Percentiles rank a stretch among this genome's conserved stretches.
Conservation (phyloP, 2,888 invertebrate genomes). For the Xestoiulus laeticollis region DNA sequence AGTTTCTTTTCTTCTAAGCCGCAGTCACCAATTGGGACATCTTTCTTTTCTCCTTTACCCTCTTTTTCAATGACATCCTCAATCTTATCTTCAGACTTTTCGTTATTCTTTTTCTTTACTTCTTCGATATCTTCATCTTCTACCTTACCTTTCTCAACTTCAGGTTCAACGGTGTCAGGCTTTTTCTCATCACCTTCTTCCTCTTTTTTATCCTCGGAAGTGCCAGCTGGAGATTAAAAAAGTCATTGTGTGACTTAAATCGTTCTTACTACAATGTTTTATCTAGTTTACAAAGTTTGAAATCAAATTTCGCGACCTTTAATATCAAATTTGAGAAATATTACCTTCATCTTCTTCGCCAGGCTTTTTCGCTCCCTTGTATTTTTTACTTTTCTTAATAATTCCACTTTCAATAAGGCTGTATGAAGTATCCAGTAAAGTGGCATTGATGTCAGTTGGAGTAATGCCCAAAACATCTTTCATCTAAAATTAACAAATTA, state of each 20-base stretch:
- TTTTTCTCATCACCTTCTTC: constrained; percentile 45
- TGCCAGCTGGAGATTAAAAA: constrained; percentile 14
- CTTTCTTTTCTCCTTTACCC: constrained; percentile 36
- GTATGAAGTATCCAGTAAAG: constrained; percentile 68
- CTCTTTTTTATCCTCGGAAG: constrained; percentile 40
- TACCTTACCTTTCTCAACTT: constrained; percentile 36
- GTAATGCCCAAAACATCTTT: constrained; percentile 65
- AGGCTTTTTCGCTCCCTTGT: constrained; percentile 56
- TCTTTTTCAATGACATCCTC: constrained; percentile 45
- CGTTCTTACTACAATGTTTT: too few relatives aligned
- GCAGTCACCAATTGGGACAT: not conserved
- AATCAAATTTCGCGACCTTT: too few relatives aligned
- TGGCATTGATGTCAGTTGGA: constrained; percentile 64
- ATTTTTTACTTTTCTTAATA: constrained; percentile 63
- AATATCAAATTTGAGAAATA: not conserved
- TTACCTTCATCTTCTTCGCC: constrained; percentile 54
- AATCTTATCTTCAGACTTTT: constrained; percentile 43
- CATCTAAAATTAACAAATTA: constrained; percentile 62
- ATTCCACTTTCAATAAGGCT: constrained; percentile 67
- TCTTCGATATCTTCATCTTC: constrained; percentile 49
- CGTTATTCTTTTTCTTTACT: constrained; percentile 38
- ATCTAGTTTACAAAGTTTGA: too few relatives aligned
- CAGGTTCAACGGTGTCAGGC: not conserved
- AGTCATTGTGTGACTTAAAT: not conserved
- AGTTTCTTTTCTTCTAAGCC: constrained; percentile 47